Conservation (phyloP, 2,797 vertebrate species). For the Oophaga sylvatica region DNA sequence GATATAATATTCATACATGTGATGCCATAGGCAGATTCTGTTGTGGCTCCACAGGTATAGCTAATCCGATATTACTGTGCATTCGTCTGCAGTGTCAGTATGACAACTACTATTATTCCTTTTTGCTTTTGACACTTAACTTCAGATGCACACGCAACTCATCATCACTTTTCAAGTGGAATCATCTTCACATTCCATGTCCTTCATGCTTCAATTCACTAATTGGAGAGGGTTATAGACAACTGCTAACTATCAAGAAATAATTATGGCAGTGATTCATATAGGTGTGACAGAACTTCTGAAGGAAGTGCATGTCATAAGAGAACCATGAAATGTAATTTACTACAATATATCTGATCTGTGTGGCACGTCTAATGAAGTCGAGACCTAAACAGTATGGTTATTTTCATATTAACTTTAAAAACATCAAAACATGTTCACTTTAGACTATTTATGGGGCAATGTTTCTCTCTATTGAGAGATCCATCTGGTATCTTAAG, state of each 20-base stretch:
- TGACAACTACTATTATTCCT: constrained; percentile 26
- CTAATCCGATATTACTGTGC: constrained; percentile 33
- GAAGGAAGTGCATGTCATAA: constrained; percentile 5
- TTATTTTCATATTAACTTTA: neutral
- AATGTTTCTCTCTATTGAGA: too few species aligned
- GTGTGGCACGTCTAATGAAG: neutral
- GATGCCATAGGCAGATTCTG: neutral
- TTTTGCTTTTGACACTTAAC: constrained; percentile 9
- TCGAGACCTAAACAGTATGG: neutral
- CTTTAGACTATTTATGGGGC: neutral
- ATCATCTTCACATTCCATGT: constrained; percentile 32
- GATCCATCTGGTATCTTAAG: too few species aligned
- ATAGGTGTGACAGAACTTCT: constrained; percentile 7
- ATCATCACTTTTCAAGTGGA: constrained; percentile 26
- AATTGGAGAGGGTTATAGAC: constrained; percentile 4
- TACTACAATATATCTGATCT: neutral
- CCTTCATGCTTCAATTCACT: constrained; percentile 21
- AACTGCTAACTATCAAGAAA: neutral
- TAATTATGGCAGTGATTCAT: constrained; percentile 21
- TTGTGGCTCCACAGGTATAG: constrained; percentile 14
- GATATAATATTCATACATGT: neutral
- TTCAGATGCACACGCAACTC: constrained; percentile 26
- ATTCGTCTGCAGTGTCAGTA: neutral
- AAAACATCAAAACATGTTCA: neutral
- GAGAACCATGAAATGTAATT: constrained; percentile 7